phyloP scores from a whole-genome alignment of 2,797 vertebrate genomes.

The Girardinus metallicus region DNA sequence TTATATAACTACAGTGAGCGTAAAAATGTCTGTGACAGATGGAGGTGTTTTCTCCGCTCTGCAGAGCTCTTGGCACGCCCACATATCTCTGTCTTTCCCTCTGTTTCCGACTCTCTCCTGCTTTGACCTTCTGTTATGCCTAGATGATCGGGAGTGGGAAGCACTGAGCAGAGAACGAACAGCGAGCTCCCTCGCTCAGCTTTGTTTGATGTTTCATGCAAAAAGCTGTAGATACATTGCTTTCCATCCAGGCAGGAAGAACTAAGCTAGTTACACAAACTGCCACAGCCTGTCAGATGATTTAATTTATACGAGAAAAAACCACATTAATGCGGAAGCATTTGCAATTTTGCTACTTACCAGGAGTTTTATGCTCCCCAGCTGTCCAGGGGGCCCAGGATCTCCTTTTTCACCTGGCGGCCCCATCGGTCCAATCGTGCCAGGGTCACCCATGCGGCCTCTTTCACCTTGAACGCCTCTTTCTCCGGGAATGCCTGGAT shows the following conservation, averaged over 20 bases:
- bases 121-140: constrained; percentile 69
- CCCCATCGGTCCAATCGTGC: constrained; percentile 83
- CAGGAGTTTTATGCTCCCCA: constrained; percentile 75
- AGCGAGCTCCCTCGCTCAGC: constrained; percentile 52
- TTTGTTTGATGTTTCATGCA: constrained; percentile 67
- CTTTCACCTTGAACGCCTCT: constrained; percentile 94
- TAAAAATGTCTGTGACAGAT: constrained; percentile 67
- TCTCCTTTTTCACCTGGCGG: constrained; percentile 85
- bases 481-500: constrained; percentile 94
- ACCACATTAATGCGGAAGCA: constrained; percentile 20
- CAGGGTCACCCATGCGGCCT: constrained; percentile 88
- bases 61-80: constrained; percentile 60
- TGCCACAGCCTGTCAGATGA: constrained; percentile 17
- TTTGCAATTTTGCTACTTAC: constrained; percentile 74
- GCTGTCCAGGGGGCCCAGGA: constrained; percentile 84
- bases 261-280: constrained; percentile 51
- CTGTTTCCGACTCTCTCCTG: constrained; percentile 59
- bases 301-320: constrained; percentile 31
- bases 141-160: constrained; percentile 71
- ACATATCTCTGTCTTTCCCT: constrained; percentile 62
- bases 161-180: constrained; percentile 61
- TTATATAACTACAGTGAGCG: constrained; percentile 65
- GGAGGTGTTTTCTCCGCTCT: constrained; percentile 66
- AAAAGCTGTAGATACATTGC: constrained; percentile 55
- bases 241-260: constrained; percentile 38